phyloP scores from a whole-genome alignment of 2,113 vertebrate genomes.

The Pseudorhombus dupliciocellatus region DNA sequence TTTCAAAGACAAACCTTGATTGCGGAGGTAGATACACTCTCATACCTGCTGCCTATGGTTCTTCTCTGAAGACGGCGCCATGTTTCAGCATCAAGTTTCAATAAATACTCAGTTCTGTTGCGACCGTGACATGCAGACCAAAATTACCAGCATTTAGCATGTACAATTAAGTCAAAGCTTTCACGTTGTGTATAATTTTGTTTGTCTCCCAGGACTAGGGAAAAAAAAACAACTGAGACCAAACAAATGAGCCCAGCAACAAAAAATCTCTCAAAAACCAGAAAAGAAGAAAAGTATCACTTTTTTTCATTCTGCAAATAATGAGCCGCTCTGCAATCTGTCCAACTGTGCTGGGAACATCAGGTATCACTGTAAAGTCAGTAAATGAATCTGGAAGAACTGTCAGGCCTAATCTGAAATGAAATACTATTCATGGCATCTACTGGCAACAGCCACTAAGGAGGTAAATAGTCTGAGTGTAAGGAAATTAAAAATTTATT shows the following conservation, averaged over 20 bases:
- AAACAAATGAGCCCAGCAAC: neutral
- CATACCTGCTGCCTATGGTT: conserved; percentile 37
- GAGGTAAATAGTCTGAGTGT: neutral
- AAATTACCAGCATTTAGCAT: neutral
- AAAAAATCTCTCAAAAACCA: conserved; percentile 3
- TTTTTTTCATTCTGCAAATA: conserved; percentile 1
- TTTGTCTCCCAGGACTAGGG: neutral
- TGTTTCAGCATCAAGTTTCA: conserved; percentile 13
- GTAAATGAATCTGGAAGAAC: neutral
- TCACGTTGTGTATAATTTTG: neutral
- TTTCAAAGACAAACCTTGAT: conserved; percentile 67
- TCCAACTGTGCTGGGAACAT: conserved; percentile 14
- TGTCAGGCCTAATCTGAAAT: neutral
- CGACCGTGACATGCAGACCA: neutral
- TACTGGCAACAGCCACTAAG: neutral
- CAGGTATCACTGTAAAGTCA: neutral
- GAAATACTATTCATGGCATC: neutral
- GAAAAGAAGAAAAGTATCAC: neutral
- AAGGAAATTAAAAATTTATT: conserved; percentile 4
- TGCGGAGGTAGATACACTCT: conserved; percentile 55
- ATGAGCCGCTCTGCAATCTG: neutral
- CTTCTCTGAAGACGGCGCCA: conserved; percentile 23
- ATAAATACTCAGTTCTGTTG: neutral
- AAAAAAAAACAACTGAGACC: neutral
- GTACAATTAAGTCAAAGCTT: neutral